Base-by-base conservation (phyloP, 2,888 invertebrate species). In the Tiliacea citrago region DNA sequence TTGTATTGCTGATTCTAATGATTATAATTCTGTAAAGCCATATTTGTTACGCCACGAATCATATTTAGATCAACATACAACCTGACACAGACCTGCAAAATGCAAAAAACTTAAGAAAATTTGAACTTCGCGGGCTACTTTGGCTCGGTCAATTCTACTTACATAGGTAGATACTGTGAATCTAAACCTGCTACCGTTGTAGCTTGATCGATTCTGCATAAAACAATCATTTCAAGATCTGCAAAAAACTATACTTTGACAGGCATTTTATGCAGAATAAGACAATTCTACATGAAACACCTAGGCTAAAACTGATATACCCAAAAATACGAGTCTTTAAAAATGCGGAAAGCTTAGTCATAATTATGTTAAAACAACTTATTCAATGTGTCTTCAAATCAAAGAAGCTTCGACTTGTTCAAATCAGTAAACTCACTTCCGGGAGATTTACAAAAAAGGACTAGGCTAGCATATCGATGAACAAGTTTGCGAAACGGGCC, bases 401-500 rank as follows among this genome's bases (percentile, higher is more conserved):
- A 60, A 55, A 68, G 45, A 61, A 61, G 29, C 68, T 66, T 90
- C 79, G 85, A 89, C 39, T 49, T 53, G 51, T 81, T 61, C 57
- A 49, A 70, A 69, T 60, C 65, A 55, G 60, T 65, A 89, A 89
- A 84, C 83, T 84, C 79, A 89, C 89, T 93, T 93, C 92, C 92
- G 91, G 90, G 77, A 85, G 79, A 87, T 84, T 87, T 87, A 87
- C 90, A 90, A 90, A 89, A 90, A 90, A 92, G 91, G 91, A 91
- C 90, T 90, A 89, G 87, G 84, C 91, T 81, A 89, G 89, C 85
- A 91, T 90, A 90, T 88, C 91, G 92, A 90, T 86, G 89, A 93
- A 93, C 94, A 88, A 91, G 93, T 93, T 94, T 90, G 91, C 91
- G 86, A 92, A 94, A 92, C 93, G 89, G 90, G 92, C 91, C 89